Conservation (phyloP, 2,888 invertebrate species). For the Ommatoiulus sabulosus region DNA sequence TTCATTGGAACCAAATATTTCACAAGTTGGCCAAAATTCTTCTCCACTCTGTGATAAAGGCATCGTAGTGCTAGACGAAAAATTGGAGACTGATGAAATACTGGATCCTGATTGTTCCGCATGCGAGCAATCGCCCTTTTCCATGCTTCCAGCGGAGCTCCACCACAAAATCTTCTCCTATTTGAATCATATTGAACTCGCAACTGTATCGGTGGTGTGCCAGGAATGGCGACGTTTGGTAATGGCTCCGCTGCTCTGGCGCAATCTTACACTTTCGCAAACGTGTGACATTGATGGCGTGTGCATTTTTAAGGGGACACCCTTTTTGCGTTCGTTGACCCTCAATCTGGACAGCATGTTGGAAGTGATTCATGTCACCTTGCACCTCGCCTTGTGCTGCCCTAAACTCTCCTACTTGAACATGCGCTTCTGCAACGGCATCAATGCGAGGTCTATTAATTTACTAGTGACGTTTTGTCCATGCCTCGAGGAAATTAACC, state of each 20-base stretch:
- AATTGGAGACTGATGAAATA: neutral
- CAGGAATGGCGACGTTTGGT: conserved; percentile 1
- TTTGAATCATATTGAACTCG: conserved; percentile 16
- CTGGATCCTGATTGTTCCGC: neutral
- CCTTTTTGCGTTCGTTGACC: neutral
- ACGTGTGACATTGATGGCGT: neutral
- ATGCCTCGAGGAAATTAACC: conserved; percentile 51
- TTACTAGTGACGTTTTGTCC: conserved; percentile 49
- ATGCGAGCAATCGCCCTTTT: neutral
- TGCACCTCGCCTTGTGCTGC: conserved; percentile 50
- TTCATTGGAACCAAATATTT: neutral
- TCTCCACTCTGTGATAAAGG: conserved; percentile 11
- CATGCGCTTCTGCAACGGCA: conserved; percentile 54
- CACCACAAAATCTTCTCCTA: conserved; percentile 39
- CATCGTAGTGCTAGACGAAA: neutral
- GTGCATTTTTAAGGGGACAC: conserved; percentile 6
- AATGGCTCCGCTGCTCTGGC: conserved; percentile 8
- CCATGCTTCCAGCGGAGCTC: conserved; percentile 5
- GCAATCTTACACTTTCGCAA: neutral
- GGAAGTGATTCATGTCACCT: conserved; percentile 25
- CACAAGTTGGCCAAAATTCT: conserved; percentile 8
- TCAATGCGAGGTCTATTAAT: neutral
- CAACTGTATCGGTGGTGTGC: neutral
- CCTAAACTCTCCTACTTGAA: neutral
- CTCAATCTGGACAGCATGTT: neutral